Conservation (phyloP, 1,140 invertebrate species). For the Eupristina koningsbergeri region DNA sequence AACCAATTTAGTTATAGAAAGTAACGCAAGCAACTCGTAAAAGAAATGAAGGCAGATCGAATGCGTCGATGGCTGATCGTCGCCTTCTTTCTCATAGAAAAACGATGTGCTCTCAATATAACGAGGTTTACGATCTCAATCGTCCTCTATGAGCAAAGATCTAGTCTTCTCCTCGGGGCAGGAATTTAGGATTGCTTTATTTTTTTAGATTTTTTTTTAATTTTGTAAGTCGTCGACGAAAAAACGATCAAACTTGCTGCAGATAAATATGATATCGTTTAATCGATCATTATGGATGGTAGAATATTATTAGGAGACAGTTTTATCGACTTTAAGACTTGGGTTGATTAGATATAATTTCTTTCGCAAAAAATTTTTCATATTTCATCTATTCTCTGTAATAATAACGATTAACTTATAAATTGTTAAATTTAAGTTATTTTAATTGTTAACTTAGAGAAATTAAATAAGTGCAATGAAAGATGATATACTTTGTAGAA, state of each 20-base stretch:
- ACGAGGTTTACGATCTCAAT: conserved; percentile 54
- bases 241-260: background rate
- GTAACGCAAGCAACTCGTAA: background rate
- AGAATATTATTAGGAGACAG: conserved; percentile 5
- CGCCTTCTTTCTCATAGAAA: conserved; percentile 4
- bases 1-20: background rate
- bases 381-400: background rate
- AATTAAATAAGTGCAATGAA: conserved; percentile 36
- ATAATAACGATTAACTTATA: conserved; percentile 27
- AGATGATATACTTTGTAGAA: background rate
- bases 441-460: conserved; percentile 32
- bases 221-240: conserved; percentile 22
- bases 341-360: conserved; percentile 28
- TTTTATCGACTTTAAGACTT: conserved; percentile 31
- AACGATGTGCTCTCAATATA: conserved; percentile 38
- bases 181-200: conserved; percentile 38
- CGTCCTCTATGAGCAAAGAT: conserved; percentile 38
- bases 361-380: conserved; percentile 1
- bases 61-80: conserved; percentile 19
- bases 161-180: conserved; percentile 38
- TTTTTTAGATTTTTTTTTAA: conserved; percentile 25
- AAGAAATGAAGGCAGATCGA: conserved; percentile 9
- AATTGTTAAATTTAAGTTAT: conserved; percentile 29
- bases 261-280: conserved; percentile 9
- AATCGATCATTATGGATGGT: conserved; percentile 7